A percentile compares a stretch with the other conserved stretches of the same genome.
Conservation (phyloP, 2,113 vertebrate genomes). For the Tonatia bakeri region DNA sequence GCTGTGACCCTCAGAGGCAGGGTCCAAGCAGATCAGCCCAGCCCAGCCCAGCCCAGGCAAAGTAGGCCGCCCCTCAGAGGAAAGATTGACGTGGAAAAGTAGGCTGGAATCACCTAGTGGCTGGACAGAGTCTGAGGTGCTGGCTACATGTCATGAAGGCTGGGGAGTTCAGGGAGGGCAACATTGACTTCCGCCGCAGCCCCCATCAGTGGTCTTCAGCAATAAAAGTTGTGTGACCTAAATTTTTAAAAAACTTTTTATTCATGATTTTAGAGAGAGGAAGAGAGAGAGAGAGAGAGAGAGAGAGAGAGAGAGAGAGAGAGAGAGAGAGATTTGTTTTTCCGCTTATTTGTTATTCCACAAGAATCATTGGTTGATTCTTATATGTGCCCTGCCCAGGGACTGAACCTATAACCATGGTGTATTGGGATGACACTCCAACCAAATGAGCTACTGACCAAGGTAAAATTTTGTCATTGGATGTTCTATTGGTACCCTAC, state of each 20-base stretch:
- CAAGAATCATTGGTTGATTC: too few relatives aligned
- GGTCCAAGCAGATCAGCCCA: neutral
- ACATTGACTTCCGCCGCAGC: neutral
- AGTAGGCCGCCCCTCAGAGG: neutral
- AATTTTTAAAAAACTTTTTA: neutral
- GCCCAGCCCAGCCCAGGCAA: neutral
- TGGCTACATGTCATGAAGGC: neutral
- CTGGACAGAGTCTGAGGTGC: neutral
- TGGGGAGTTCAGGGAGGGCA: neutral
- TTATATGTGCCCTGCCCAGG: too few relatives aligned
- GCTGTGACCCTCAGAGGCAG: neutral
- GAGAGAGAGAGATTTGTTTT: too few relatives aligned
- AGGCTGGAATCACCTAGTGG: neutral
- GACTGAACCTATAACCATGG: too few relatives aligned
- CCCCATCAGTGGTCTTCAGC: neutral
- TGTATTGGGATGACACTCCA: too few relatives aligned
- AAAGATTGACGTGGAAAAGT: neutral
- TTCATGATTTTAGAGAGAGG: too few relatives aligned
- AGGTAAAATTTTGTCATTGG: neutral
- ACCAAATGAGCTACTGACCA: too few relatives aligned
- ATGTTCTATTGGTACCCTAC: neutral
- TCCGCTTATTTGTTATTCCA: too few relatives aligned
- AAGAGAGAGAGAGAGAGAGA: too few relatives aligned
- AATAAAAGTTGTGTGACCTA: constrained; percentile 50
- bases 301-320: too few relatives aligned